Evolutionary conservation across 2,113 vertebrate genomes (phyloP), one percentile per base, ranked within the genome.

Genomic region (Morone chrysops): DNA sequence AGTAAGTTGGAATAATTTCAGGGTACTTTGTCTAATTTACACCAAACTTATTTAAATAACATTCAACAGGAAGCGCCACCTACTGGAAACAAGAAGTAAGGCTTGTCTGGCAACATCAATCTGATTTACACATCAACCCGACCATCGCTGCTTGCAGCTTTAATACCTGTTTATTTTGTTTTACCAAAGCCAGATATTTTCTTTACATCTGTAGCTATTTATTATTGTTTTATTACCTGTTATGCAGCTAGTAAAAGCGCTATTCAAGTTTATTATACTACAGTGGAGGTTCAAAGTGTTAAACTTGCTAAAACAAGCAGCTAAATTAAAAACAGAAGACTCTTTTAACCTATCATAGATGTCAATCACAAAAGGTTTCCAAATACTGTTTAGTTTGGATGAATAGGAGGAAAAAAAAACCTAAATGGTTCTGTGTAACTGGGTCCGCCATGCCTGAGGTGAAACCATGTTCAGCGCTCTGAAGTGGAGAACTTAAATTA

Each of bases 401-500:
- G 50, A 50, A 59, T 2, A 43, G 6, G 53, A 57, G n/a, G 51
- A 9, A 57, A n/a, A 9, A 57, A n/a, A 45, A 45, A 1, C 43
- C 41, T 9, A 31, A 47, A 40, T 0, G 6, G 17, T 3, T 40
- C 16, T 18, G 53, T 65, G 20, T 18, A 48, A 75, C 6, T 31
- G 4, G 4, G 18, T 13, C 47, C 2, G 62, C 38, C 25, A 9
- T 36, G 66, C 67, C 80, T 18, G 78, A 75, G 59, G 60, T 63
- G 73, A 65, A 69, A 48, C 17, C 47, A 6, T 57, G 79, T 45
- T 16, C 43, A 54, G 67, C 5, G 54, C 54, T 81, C 63, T 71
- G 70, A 65, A 74, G 56, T 70, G 56, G 7, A 38, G 16, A 69
- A 57, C 75, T 81, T 53, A 59, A 43, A 71, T 86, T 75, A 84